A percentile compares a stretch with the other conserved stretches of the same genome.
These are phyloP conservation scores for Acomys russatus DNA, from an alignment of 2,797 vertebrate genomes.

Conservation along the genomic window DNA sequence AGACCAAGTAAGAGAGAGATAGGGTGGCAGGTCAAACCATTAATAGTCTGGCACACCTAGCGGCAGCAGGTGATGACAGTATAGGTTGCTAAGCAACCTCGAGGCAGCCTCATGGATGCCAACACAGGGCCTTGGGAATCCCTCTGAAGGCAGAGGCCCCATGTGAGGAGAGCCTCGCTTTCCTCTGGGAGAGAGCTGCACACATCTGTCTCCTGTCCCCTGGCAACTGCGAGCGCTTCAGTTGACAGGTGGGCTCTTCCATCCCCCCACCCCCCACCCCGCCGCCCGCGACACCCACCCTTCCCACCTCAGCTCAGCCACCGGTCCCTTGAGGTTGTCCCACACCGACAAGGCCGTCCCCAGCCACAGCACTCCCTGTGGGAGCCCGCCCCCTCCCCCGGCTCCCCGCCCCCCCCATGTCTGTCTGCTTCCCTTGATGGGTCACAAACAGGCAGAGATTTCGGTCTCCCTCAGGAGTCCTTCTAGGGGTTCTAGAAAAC, in stretches of 20 bases:
- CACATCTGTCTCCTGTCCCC: background rate
- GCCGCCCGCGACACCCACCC: background rate
- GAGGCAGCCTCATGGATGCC: too few relatives aligned
- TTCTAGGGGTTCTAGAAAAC: slow-evolving; percentile 41
- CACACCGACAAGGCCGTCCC: background rate
- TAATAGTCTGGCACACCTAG: too few relatives aligned
- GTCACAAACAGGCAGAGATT: background rate
- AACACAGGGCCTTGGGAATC: background rate
- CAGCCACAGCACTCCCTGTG: background rate
- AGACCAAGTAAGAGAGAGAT: too few relatives aligned
- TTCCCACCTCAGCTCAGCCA: background rate
- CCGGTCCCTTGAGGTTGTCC: background rate
- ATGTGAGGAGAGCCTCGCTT: background rate
- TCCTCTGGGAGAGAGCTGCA: background rate
- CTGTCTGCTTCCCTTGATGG: background rate
- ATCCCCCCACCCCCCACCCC: background rate
- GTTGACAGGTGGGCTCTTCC: rapidly evolving
- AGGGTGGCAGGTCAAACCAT: too few relatives aligned
- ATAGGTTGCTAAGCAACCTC: too few relatives aligned
- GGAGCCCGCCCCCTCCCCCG: background rate
- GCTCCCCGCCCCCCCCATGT: background rate
- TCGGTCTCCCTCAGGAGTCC: background rate
- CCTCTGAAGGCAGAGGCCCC: background rate
- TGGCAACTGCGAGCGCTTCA: background rate
- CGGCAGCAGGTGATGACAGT: too few relatives aligned